A percentile compares a stretch with the other conserved stretches of the same genome.
Conservation (phyloP, 2,888 invertebrate species). For the Dasysyrphus albostriatus region DNA sequence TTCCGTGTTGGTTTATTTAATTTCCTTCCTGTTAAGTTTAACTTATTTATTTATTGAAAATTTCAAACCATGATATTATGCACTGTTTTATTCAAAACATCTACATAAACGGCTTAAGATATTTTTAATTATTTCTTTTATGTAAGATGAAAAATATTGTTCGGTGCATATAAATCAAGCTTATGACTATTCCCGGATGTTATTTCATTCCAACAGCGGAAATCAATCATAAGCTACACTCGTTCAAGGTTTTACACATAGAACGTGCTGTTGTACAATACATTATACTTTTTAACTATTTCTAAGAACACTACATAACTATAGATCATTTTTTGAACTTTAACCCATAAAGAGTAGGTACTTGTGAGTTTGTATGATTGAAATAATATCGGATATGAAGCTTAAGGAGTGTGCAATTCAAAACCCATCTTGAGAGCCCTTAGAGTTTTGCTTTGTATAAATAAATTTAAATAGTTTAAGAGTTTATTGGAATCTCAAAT, state of each 20-base stretch:
- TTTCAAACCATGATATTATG: not conserved
- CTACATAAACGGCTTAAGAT: not conserved
- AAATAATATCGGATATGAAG: not conserved
- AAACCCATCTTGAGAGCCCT: not conserved
- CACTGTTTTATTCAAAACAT: not conserved
- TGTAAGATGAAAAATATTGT: not conserved
- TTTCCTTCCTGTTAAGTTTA: not conserved
- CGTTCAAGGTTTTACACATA: constrained; percentile 4
- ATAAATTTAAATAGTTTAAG: too few relatives aligned
- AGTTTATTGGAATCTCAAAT: too few relatives aligned
- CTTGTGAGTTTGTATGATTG: not conserved
- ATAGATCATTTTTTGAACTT: not conserved
- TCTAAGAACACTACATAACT: not conserved
- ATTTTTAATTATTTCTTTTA: not conserved
- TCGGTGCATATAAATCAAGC: constrained; percentile 7
- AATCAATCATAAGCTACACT: constrained; percentile 3
- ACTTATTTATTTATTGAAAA: not conserved
- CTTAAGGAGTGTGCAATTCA: not conserved
- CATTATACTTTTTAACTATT: not conserved
- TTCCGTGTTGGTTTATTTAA: constrained; percentile 13
- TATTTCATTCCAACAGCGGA: constrained; percentile 5
- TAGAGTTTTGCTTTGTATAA: not conserved
- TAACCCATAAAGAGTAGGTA: not conserved
- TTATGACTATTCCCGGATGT: constrained; percentile 30
- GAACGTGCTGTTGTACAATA: not conserved